phyloP scores from a whole-genome alignment of 2,113 vertebrate species.

The Colossoma macropomum region DNA sequence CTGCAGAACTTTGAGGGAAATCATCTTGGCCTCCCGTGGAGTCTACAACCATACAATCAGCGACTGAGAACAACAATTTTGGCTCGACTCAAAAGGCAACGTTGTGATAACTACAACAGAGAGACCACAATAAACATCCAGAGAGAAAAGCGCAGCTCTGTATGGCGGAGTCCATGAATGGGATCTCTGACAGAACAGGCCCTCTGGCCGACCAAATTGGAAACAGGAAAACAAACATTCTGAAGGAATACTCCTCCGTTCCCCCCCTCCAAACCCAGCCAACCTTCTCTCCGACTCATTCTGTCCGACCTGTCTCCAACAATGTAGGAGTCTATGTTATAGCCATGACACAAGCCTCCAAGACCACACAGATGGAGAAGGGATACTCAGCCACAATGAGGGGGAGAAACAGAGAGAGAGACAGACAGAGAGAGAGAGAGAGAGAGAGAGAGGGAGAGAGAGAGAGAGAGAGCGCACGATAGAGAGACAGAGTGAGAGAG shows the following conservation, averaged over 20 bases:
- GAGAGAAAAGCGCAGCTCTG: constrained; percentile 39
- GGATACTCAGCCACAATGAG: constrained; percentile 66
- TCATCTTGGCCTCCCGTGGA: constrained; percentile 23
- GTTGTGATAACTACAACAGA: constrained; percentile 35
- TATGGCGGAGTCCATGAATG: constrained; percentile 59
- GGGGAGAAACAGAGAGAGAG: constrained; percentile 32
- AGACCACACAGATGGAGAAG: constrained; percentile 62
- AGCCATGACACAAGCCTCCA: constrained; percentile 52
- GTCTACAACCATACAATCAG: constrained; percentile 1
- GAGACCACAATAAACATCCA: constrained; percentile 44
- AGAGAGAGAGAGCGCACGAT: constrained; percentile 59
- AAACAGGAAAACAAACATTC: constrained; percentile 70
- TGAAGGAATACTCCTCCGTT: constrained; percentile 56
- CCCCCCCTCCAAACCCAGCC: constrained; percentile 7
- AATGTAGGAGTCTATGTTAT: constrained; percentile 54
- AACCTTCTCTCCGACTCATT: constrained; percentile 50
- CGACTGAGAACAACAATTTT: constrained; percentile 36
- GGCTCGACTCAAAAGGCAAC: constrained; percentile 28
- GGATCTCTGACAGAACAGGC: constrained; percentile 59
- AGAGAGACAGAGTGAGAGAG: constrained; percentile 27
- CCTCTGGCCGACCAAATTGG: constrained; percentile 64
- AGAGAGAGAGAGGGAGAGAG: constrained; percentile 48
- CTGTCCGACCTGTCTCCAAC: constrained; percentile 60
- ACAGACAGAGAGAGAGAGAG: constrained; percentile 56
- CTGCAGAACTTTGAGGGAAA: not conserved